Conservation (phyloP, 2,797 vertebrate genomes). For the Sorex maritimensis region DNA sequence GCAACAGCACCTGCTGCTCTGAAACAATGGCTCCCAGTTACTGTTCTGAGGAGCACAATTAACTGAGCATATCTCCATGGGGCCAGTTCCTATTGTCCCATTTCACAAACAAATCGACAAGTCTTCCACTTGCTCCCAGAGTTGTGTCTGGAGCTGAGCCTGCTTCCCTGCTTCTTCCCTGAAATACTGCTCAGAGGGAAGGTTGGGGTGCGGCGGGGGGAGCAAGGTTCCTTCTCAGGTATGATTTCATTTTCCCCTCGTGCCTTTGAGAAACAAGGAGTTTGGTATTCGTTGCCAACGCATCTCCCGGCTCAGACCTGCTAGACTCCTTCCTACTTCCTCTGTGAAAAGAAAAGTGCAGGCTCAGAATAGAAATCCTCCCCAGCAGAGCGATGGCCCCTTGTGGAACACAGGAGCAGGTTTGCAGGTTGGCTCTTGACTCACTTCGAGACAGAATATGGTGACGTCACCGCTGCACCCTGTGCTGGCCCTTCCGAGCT, state of each 20-base stretch:
- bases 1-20: not conserved
- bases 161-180: conserved; percentile 19
- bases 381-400: conserved; percentile 30
- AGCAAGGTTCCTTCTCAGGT: not conserved
- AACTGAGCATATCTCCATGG: conserved; percentile 17
- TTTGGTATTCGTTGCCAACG: conserved; percentile 61
- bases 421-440: conserved; percentile 61
- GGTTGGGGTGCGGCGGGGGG: not conserved
- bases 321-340: conserved; percentile 66
- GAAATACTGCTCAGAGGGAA: conserved; percentile 36
- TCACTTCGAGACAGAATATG: conserved; percentile 49
- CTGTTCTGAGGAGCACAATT: not conserved
- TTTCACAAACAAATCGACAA: conserved; percentile 30
- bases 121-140: not conserved
- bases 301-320: conserved; percentile 68
- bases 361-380: conserved; percentile 74
- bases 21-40: not conserved
- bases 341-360: conserved; percentile 67
- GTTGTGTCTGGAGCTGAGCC: not conserved
- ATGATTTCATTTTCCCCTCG: conserved; percentile 64
- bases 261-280: conserved; percentile 71
- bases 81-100: not conserved
- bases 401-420: conserved; percentile 37
- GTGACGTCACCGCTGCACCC: not conserved
- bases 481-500: not conserved